Conservation (phyloP, 2,888 invertebrate species). For the Nowickia ferox region DNA sequence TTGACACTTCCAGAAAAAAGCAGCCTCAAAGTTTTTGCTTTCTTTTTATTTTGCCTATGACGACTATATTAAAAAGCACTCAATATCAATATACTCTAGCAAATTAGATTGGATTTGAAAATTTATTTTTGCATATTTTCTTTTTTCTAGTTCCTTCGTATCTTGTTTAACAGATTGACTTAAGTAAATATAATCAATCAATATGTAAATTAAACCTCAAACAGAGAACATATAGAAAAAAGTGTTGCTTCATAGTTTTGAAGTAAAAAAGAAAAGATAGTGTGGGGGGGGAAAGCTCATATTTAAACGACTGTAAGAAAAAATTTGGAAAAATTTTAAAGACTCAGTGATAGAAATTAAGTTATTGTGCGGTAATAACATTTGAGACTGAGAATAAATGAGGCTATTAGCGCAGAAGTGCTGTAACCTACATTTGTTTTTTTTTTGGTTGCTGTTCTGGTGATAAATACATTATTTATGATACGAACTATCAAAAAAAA, state of each 20-base stretch:
- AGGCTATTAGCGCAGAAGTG: too few relatives aligned
- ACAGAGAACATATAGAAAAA: slow-evolving; percentile 15
- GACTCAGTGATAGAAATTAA: too few relatives aligned
- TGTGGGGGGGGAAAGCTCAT: neutral
- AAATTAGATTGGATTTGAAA: slow-evolving; percentile 14
- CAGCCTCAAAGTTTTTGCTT: neutral
- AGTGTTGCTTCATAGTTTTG: slow-evolving; percentile 4
- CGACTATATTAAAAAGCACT: slow-evolving; percentile 8
- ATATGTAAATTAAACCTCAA: slow-evolving; percentile 74
- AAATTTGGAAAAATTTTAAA: too few relatives aligned
- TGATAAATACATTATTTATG: too few relatives aligned
- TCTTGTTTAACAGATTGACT: slow-evolving; percentile 36
- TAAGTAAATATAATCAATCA: slow-evolving; percentile 75
- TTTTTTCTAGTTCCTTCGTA: slow-evolving; percentile 14
- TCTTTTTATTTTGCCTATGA: neutral
- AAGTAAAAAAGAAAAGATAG: neutral
- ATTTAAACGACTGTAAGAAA: neutral
- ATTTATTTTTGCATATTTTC: neutral
- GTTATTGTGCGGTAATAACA: too few relatives aligned
- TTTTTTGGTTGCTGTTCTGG: too few relatives aligned
- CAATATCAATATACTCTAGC: slow-evolving; percentile 14
- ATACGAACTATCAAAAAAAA: too few relatives aligned
- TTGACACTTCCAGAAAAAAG: slow-evolving; percentile 3
- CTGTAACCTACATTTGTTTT: too few relatives aligned
- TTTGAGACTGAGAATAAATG: too few relatives aligned